Evolutionary conservation across 1,140 invertebrate genomes (phyloP), one percentile per base, ranked within the genome.

Genomic region (Drosophila micromelanica): DNA sequence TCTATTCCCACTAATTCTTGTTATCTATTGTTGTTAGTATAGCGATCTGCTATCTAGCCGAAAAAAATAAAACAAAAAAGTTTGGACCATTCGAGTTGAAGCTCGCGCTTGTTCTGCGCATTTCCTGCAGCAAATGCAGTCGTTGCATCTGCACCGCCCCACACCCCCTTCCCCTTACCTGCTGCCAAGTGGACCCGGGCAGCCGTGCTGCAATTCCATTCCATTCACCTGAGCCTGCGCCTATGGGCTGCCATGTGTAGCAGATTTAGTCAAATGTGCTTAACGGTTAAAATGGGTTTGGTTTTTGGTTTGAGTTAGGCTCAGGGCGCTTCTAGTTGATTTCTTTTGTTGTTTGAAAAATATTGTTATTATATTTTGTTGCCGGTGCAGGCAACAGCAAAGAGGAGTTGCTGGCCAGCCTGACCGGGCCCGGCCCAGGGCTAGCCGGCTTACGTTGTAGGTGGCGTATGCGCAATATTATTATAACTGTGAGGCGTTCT

Each of bases 251-350:
- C 79, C 82, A 87, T 89, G 82, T 87, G 82, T 89, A 84, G 79
- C 60, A 84, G 84, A 89, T 89, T 89, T 89, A 89, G 84, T 89
- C 84, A 89, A 89, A 89, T 89, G 84, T 89, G 84, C 76, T 89
- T 89, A 89, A 89, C 84, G 84, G 84, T 89, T 89, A 89, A 89
- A 89, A 89, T 89, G 84, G 84, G 84, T 89, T 89, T 89, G 84
- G 84, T 89, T 89, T 69, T 87, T 73, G 54, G 76, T 68, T 73
- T 40, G 35, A 56, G 52, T 67, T 80, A 38, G 65, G 73, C 82
- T 86, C 49, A 49, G 64, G 84, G 84, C 84, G 84, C 84, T 80
- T 89, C 73, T 89, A 79, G 84, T 82, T 84, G 80, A 84, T 89
- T 89, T 84, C 84, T 80, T 89, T 84, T 89, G 79, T 89, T 84